Percentiles rank a stretch among this genome's conserved stretches.
Evolutionary conservation across 2,113 vertebrate species (phyloP).

Genomic region (Typhlomys cinereus): DNA sequence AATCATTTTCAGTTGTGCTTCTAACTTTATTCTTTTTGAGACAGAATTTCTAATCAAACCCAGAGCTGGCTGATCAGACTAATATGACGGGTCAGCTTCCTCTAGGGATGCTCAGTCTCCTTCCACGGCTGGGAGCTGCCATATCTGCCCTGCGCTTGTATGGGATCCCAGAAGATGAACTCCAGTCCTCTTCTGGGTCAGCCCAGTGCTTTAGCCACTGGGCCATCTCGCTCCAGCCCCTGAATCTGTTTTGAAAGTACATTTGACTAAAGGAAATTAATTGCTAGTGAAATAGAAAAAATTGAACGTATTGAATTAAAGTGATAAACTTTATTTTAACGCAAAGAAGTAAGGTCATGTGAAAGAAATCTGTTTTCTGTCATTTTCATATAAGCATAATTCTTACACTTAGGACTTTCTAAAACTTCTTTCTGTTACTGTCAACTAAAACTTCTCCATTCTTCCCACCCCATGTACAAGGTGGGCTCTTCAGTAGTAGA

Average conservation of each 20-base stretch:
- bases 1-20: too few relatives aligned
- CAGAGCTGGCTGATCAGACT: too few relatives aligned
- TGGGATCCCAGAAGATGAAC: too few relatives aligned
- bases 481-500: background rate
- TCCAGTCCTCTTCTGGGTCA: too few relatives aligned
- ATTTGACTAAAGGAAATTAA: conserved; percentile 39
- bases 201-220: too few relatives aligned
- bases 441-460: conserved; percentile 27
- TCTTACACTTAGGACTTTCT: background rate
- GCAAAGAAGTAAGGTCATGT: conserved; percentile 11
- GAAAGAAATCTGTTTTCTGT: conserved; percentile 27
- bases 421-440: background rate
- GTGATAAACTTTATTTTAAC: conserved; percentile 28
- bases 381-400: conserved; percentile 30
- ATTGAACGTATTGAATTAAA: background rate
- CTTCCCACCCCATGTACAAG: background rate
- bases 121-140: too few relatives aligned
- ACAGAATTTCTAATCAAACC: too few relatives aligned
- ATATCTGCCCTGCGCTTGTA: too few relatives aligned
- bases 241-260: conserved; percentile 49
- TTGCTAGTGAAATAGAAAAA: background rate
- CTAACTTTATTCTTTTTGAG: too few relatives aligned
- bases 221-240: too few relatives aligned
- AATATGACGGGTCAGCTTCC: too few relatives aligned
- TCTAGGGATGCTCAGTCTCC: too few relatives aligned